Conservation (phyloP, 2,113 vertebrate genomes). For the Phrynosoma blainvillii region DNA sequence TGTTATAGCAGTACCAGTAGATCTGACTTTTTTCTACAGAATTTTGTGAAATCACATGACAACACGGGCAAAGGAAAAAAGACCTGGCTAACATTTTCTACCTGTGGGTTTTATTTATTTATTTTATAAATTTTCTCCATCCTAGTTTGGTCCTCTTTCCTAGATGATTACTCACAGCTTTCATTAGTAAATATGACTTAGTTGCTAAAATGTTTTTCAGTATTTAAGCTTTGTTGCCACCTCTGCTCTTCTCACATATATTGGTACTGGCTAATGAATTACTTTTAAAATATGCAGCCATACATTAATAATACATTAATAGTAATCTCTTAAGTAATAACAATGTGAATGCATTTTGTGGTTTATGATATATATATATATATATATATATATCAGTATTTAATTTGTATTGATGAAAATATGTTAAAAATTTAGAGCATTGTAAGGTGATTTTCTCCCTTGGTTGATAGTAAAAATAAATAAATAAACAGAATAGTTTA, state of each 20-base stretch:
- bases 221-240: background rate
- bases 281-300: background rate
- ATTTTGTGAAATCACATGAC: background rate
- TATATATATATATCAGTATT: background rate
- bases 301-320: constrained; percentile 1
- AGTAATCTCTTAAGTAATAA: background rate
- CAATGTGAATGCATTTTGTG: background rate
- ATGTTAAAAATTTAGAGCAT: background rate
- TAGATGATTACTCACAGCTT: background rate
- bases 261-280: constrained; percentile 7
- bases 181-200: background rate
- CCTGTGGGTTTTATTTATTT: background rate
- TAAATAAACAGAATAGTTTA: background rate
- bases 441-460: background rate
- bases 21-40: background rate
- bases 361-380: background rate
- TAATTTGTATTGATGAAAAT: background rate
- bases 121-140: background rate
- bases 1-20: background rate
- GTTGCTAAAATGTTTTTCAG: background rate
- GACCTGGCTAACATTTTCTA: background rate
- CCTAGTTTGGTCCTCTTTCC: background rate
- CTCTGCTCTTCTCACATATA: background rate
- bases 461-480: background rate
- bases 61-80: background rate